A percentile compares a stretch with the other conserved stretches of the same genome.
Conservation (phyloP, 2,797 vertebrate species). For the Apogon talboti region DNA sequence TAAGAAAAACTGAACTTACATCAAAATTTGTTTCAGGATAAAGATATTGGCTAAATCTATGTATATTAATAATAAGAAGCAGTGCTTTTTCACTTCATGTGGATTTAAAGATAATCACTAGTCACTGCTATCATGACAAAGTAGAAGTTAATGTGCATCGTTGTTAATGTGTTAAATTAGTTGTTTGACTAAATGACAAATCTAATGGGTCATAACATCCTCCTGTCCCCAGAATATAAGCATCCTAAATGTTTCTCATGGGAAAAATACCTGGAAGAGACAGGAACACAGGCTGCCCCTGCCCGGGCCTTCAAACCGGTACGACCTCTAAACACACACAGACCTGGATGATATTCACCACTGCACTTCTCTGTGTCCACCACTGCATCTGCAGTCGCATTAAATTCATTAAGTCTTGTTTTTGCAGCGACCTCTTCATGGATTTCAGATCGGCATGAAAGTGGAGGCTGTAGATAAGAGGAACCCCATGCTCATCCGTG, state of each 20-base stretch:
- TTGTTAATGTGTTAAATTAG: neutral
- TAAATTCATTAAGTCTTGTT: neutral
- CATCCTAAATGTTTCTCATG: conserved; percentile 91
- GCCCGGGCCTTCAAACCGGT: conserved; percentile 93
- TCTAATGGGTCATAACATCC: conserved; percentile 3
- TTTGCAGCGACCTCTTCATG: conserved; percentile 87
- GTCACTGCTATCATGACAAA: neutral
- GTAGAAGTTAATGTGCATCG: neutral
- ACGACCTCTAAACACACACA: conserved; percentile 2
- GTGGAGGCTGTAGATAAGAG: conserved; percentile 92
- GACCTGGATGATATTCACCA: neutral
- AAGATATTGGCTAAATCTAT: neutral
- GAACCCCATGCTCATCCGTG: conserved; percentile 92
- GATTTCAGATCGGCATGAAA: conserved; percentile 90
- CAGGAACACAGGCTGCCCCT: conserved; percentile 89
- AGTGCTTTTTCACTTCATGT: conserved; percentile 16
- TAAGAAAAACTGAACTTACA: too few species aligned
- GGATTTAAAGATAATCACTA: neutral
- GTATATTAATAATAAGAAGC: conserved; percentile 2
- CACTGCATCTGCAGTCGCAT: neutral
- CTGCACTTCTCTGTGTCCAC: neutral
- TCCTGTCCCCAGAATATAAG: conserved; percentile 80
- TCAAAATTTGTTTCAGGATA: neutral
- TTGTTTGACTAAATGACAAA: too few species aligned
- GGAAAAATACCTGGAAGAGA: conserved; percentile 93